phyloP scores from a whole-genome alignment of 2,888 invertebrate genomes.

The Augiades crinisus region DNA sequence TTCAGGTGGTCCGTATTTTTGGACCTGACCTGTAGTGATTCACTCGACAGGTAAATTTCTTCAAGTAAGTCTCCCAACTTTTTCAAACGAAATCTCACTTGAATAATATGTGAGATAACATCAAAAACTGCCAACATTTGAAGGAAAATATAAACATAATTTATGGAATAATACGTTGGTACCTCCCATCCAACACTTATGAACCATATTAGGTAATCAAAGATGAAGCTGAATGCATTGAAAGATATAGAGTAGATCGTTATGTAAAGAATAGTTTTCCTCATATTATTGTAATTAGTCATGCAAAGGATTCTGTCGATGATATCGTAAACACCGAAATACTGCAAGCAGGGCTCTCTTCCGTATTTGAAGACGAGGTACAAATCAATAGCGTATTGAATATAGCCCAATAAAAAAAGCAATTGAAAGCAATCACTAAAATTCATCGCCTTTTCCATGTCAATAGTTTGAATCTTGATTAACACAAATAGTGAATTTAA shows the following conservation, averaged over 20 bases:
- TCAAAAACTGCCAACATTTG: slow-evolving; percentile 28
- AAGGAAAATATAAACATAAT: slow-evolving; percentile 28
- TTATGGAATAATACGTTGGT: slow-evolving; percentile 10
- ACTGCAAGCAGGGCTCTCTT: slow-evolving; percentile 23
- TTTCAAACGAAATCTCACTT: slow-evolving; percentile 31
- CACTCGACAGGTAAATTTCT: slow-evolving; percentile 17
- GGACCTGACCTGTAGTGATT: slow-evolving; percentile 5
- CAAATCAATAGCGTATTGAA: slow-evolving; percentile 29
- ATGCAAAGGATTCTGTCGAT: slow-evolving; percentile 30
- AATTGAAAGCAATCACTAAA: slow-evolving; percentile 26
- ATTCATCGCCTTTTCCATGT: background rate
- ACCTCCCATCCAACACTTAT: slow-evolving; percentile 22
- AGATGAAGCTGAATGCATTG: background rate
- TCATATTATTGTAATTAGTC: slow-evolving; percentile 26
- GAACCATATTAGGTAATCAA: slow-evolving; percentile 22
- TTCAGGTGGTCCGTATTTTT: background rate
- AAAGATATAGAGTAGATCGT: slow-evolving; percentile 11
- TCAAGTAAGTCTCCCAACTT: slow-evolving; percentile 29
- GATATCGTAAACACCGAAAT: slow-evolving; percentile 28
- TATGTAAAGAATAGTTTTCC: slow-evolving; percentile 18
- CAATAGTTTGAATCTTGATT: slow-evolving; percentile 1
- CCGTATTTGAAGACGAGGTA: slow-evolving; percentile 32
- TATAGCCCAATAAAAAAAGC: slow-evolving; percentile 25
- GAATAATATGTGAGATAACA: slow-evolving; percentile 26
- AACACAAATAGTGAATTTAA: slow-evolving; percentile 11